A percentile compares a stretch with the other conserved stretches of the same genome.
phyloP scores from a whole-genome alignment of 1,140 invertebrate genomes.

The Semibalanus balanoides region DNA sequence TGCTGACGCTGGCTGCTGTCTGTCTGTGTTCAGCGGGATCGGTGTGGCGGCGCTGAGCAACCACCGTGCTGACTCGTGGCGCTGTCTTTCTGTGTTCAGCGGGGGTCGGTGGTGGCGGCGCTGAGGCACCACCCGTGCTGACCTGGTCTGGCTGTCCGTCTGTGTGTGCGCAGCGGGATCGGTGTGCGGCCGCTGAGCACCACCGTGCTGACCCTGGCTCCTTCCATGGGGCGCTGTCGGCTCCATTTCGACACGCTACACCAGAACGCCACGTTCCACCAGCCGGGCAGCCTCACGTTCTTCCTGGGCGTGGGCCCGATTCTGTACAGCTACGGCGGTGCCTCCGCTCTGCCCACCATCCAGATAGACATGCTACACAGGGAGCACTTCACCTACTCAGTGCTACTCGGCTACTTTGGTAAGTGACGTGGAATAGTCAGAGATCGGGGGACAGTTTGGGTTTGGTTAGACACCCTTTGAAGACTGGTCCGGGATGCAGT shows the following conservation, averaged over 20 bases:
- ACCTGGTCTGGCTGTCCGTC: too few relatives aligned
- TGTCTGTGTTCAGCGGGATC: constrained; percentile 30
- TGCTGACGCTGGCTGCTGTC: too few relatives aligned
- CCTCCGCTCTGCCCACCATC: constrained; percentile 51
- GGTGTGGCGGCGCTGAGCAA: constrained; percentile 41
- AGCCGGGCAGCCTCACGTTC: constrained; percentile 31
- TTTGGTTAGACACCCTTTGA: too few relatives aligned
- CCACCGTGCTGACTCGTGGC: constrained; percentile 40
- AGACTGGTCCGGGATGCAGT: too few relatives aligned
- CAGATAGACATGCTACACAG: constrained; percentile 41
- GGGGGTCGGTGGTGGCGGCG: too few relatives aligned
- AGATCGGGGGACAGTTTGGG: too few relatives aligned
- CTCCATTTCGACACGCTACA: constrained; percentile 11
- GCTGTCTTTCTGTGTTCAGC: too few relatives aligned
- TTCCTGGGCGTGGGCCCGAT: constrained; percentile 47
- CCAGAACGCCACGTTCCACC: constrained; percentile 19
- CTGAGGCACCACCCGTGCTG: too few relatives aligned
- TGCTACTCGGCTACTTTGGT: constrained; percentile 19
- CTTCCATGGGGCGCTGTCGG: constrained; percentile 35
- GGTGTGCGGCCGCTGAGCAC: too few relatives aligned
- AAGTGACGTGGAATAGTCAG: constrained; percentile 8
- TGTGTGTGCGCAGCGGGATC: too few relatives aligned
- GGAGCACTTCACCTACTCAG: constrained; percentile 22
- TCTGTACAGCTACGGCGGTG: constrained; percentile 50
- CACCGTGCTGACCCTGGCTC: too few relatives aligned